Base-by-base conservation (phyloP, 1,140 invertebrate species). In the Drosophila busckii region DNA sequence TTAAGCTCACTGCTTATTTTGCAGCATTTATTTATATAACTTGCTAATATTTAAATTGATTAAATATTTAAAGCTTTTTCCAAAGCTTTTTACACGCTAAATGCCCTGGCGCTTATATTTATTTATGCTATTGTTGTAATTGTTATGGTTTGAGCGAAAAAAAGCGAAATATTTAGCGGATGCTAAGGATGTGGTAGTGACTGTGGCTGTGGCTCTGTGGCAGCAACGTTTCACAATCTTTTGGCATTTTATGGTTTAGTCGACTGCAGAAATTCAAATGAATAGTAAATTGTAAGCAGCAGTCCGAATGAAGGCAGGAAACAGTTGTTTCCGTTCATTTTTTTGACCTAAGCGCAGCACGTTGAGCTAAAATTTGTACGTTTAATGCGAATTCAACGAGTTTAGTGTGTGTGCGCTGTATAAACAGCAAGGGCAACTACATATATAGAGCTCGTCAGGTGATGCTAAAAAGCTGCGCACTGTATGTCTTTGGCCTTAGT, bases 351-450 rank as follows among this genome's bases (percentile, higher is more conserved):
- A 31, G 3, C 10, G 32, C 25, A 61, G 29, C 49, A 40, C 38
- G 40, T 45, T 55, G 37, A 40, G 45, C 49, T 34, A 69, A 80
- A 80, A 68, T 78, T 78, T 71, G 73, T 68, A 80, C 68, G 59
- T 80, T 78, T 78, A 60, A 64, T 78, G 73, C 63, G 68, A 78
- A 80, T 73, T 78, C 68, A 78, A 80, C 73, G 59, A 64, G 53
- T 68, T 68, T 56, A 45, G 22, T 34, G 13, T 58, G 40, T 41
- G 32, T 45, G 32, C 4, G 15, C 22, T 17, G 16, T 16, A 26
- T 29, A 52, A 46, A 49, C 42, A 46, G 42, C 17, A 10, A n/a
- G 10, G 34, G 9, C 28, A 6, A 50, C 4, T 17, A 50, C 35
- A 41, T 52, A 37, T 52, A 22, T 25, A 52, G 20, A n/a, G 5